These are phyloP conservation scores for Micrastur ruficollis DNA, from an alignment of 2,797 vertebrate species.

Conservation along the genomic window DNA sequence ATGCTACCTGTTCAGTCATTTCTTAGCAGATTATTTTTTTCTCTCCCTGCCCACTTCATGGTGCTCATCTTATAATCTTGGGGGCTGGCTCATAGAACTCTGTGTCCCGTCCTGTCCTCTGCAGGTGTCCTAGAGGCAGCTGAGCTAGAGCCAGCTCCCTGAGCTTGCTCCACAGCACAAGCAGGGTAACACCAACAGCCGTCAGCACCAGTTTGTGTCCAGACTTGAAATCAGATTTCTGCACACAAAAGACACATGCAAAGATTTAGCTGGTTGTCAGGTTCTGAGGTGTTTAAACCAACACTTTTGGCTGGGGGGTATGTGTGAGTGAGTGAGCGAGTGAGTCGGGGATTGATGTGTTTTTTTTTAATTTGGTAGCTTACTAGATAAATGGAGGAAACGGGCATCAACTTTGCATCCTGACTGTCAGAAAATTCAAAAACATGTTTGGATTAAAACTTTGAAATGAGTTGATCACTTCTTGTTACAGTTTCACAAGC, in stretches of 20 bases:
- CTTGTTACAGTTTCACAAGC: background rate
- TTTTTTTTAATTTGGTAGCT: background rate
- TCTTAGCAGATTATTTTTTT: background rate
- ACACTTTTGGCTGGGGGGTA: background rate
- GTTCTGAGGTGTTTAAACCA: background rate
- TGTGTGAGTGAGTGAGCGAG: no score
- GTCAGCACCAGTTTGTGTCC: background rate
- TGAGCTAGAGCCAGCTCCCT: background rate
- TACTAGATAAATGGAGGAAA: background rate
- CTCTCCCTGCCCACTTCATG: background rate
- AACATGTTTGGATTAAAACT: background rate
- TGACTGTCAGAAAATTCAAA: background rate
- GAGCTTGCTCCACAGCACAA: fast-evolving
- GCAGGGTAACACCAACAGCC: background rate
- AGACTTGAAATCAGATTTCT: background rate
- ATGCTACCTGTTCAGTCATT: background rate
- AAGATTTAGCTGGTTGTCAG: background rate
- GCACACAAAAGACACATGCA: background rate
- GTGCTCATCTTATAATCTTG: background rate
- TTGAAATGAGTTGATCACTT: background rate
- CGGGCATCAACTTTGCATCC: background rate
- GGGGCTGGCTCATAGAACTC: background rate
- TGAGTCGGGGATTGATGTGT: background rate
- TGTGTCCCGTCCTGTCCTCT: background rate
- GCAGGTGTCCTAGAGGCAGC: background rate